phyloP scores from a whole-genome alignment of 2,797 vertebrate genomes.

The Darevskia mixta region DNA sequence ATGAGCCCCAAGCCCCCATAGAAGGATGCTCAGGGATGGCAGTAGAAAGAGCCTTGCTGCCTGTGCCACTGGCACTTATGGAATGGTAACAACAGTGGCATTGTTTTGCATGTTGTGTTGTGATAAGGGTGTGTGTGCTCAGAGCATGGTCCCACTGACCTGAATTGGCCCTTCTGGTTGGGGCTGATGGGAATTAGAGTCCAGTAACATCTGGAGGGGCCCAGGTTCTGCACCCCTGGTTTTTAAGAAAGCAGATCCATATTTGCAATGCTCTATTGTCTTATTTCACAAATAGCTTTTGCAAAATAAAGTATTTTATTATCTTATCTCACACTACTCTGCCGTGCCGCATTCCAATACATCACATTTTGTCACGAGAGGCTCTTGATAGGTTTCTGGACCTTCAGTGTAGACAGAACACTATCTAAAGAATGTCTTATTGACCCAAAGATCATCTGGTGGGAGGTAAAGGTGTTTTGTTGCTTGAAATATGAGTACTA shows the following conservation, averaged over 20 bases:
- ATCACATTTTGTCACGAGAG: not conserved
- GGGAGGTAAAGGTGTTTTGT: slow-evolving; percentile 17
- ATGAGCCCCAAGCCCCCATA: no score
- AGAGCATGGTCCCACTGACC: no score
- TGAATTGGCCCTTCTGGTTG: not conserved
- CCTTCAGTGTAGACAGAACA: no score
- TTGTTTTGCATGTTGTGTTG: no score
- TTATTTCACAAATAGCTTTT: slow-evolving; percentile 15
- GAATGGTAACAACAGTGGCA: no score
- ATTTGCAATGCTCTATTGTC: not conserved
- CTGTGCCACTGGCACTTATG: no score
- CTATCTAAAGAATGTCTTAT: slow-evolving; percentile 23
- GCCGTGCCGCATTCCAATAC: not conserved
- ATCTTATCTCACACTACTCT: not conserved
- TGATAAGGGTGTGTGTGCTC: no score
- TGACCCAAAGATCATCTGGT: slow-evolving; percentile 36
- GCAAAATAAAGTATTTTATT: not conserved
- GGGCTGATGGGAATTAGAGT: not conserved
- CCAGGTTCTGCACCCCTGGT: not conserved
- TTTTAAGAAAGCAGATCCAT: not conserved
- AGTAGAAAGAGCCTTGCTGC: no score
- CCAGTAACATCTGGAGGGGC: not conserved
- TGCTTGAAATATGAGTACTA: slow-evolving; percentile 4
- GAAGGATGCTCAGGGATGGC: no score
- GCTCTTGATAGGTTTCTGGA: not conserved